Conservation (phyloP, 2,113 vertebrate genomes). For the Fregetta grallaria region DNA sequence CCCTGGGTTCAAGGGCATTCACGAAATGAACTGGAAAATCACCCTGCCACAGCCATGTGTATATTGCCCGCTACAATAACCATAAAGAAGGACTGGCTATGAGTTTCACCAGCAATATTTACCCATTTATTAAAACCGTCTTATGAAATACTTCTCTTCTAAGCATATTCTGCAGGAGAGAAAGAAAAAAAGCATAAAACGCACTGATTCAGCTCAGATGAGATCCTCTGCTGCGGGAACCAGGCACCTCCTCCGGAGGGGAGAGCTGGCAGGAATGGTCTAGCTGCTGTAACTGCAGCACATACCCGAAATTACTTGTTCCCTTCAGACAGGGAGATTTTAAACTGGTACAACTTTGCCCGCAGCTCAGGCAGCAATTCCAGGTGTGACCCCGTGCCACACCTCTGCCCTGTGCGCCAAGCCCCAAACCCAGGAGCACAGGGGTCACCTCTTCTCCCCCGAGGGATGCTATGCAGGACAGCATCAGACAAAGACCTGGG, state of each 20-base stretch:
- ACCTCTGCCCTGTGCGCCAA: background rate
- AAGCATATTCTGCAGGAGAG: background rate
- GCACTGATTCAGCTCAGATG: background rate
- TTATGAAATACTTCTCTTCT: background rate
- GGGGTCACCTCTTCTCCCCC: background rate
- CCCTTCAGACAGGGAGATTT: background rate
- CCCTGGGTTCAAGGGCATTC: conserved; percentile 15
- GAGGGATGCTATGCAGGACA: background rate
- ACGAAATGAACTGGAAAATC: background rate
- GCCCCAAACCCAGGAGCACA: background rate
- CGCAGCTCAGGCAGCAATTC: background rate
- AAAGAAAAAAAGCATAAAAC: background rate
- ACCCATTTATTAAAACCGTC: background rate
- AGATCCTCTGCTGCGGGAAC: background rate
- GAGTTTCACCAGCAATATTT: background rate
- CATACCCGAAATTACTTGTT: background rate
- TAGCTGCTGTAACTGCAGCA: background rate
- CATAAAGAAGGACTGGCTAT: background rate
- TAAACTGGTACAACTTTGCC: background rate
- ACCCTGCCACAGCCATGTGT: background rate
- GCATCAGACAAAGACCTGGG: conserved; percentile 28
- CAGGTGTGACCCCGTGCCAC: background rate
- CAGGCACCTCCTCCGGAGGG: background rate
- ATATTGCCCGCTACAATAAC: background rate
- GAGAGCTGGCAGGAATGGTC: background rate